Conservation (phyloP, 1,140 invertebrate genomes). For the Pseudobourletiella spinata region DNA sequence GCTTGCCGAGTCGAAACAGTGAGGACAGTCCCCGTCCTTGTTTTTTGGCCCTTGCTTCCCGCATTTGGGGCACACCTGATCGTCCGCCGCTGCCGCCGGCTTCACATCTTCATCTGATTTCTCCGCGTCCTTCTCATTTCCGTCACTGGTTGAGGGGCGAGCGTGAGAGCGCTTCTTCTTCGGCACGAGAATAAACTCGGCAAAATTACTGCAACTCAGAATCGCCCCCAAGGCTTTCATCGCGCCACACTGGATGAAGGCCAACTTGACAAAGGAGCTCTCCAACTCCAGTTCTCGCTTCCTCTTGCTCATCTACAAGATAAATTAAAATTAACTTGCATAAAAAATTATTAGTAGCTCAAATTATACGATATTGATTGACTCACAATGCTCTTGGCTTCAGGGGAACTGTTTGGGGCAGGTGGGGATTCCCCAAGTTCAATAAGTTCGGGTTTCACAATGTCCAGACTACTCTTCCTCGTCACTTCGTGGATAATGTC, state of each 20-base stretch:
- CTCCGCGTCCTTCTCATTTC: slow-evolving; percentile 14
- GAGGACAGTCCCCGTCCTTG: slow-evolving; percentile 18
- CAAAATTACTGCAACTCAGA: slow-evolving; percentile 46
- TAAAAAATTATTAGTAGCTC: neutral
- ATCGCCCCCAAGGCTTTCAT: slow-evolving; percentile 49
- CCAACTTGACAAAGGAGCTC: slow-evolving; percentile 40
- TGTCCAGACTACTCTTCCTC: slow-evolving; percentile 18
- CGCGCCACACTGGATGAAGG: slow-evolving; percentile 50
- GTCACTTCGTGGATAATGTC: slow-evolving; percentile 35
- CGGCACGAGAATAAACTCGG: slow-evolving; percentile 50
- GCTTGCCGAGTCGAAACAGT: slow-evolving; percentile 19
- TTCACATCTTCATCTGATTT: slow-evolving; percentile 1
- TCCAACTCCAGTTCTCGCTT: slow-evolving; percentile 29
- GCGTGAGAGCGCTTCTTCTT: slow-evolving; percentile 38
- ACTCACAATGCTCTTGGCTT: no score
- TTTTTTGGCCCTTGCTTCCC: slow-evolving; percentile 17
- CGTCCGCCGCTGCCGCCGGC: neutral
- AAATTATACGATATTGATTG: neutral
- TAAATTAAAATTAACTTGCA: slow-evolving; percentile 3
- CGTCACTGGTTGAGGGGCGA: slow-evolving; percentile 37
- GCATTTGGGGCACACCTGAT: slow-evolving; percentile 21
- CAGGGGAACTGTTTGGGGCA: no score
- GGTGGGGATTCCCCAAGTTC: neutral
- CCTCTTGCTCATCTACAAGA: slow-evolving; percentile 28
- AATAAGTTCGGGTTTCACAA: neutral